phyloP scores from a whole-genome alignment of 2,888 invertebrate species.

The Tortrix viridana region DNA sequence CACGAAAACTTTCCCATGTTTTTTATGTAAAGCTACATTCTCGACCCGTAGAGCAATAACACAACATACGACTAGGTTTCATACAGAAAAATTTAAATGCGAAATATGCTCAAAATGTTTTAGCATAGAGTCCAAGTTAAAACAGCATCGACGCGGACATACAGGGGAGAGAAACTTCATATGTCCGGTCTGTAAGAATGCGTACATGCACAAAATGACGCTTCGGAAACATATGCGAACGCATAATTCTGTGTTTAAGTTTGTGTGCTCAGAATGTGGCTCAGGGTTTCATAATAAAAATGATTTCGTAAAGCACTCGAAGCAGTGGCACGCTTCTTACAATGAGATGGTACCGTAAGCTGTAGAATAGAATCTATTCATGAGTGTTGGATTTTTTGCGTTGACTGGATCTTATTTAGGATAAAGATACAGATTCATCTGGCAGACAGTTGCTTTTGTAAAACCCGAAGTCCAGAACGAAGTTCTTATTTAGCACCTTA shows the following conservation, averaged over 20 bases:
- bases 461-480: no score
- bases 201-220: slow-evolving; percentile 69
- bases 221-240: slow-evolving; percentile 70
- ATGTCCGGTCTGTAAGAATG: slow-evolving; percentile 70
- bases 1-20: slow-evolving; percentile 52
- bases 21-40: slow-evolving; percentile 54
- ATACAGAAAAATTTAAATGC: slow-evolving; percentile 74
- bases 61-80: slow-evolving; percentile 58
- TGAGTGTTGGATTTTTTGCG: background rate
- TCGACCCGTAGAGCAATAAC: slow-evolving; percentile 55
- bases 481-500: no score
- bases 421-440: no score
- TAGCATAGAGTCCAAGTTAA: slow-evolving; percentile 69
- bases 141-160: slow-evolving; percentile 70
- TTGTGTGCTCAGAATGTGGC: slow-evolving; percentile 50
- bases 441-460: no score
- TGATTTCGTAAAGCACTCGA: slow-evolving; percentile 47
- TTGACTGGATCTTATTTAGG: no score
- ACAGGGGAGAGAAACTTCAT: slow-evolving; percentile 68
- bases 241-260: slow-evolving; percentile 52
- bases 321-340: slow-evolving; percentile 44
- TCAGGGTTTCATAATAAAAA: slow-evolving; percentile 47
- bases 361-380: background rate
- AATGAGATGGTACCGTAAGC: slow-evolving; percentile 15
- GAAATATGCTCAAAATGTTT: slow-evolving; percentile 74